Percentiles rank a stretch among this genome's conserved stretches.
Evolutionary conservation across 1,140 invertebrate genomes (phyloP).

Genomic region (Tetraneura akinire): DNA sequence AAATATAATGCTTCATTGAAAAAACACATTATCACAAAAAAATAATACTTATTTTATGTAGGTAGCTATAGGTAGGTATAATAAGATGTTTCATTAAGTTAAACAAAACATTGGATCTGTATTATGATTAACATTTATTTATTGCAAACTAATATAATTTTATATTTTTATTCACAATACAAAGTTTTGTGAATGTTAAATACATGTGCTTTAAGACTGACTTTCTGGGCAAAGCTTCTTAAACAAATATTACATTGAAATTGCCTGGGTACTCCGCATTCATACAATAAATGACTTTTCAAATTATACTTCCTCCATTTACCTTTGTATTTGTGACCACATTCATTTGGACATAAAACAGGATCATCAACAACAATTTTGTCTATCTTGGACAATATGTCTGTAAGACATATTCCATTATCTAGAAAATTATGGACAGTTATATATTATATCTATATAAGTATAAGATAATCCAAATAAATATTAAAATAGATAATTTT

Average conservation of each 20-base stretch:
- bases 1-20: too few relatives aligned
- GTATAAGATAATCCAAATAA: not conserved
- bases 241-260: constrained; percentile 57
- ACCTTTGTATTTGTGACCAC: constrained; percentile 47
- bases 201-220: constrained; percentile 55
- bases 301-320: constrained; percentile 56
- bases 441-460: not conserved
- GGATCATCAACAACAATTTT: not conserved
- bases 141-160: too few relatives aligned
- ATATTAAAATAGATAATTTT: not conserved
- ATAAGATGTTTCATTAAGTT: too few relatives aligned
- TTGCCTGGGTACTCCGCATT: constrained; percentile 57
- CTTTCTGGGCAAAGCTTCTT: constrained; percentile 57
- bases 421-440: too few relatives aligned
- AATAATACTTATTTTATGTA: too few relatives aligned
- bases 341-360: constrained; percentile 22
- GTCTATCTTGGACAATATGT: not conserved
- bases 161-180: constrained; percentile 55
- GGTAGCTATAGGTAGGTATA: too few relatives aligned
- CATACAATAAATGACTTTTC: constrained; percentile 56
- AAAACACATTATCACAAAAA: too few relatives aligned
- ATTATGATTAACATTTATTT: too few relatives aligned
- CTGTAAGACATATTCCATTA: not conserved
- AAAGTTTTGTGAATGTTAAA: constrained; percentile 56
- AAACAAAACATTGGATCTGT: too few relatives aligned